Percentiles rank a stretch among this genome's conserved stretches.
phyloP scores from a whole-genome alignment of 30 jellyfish, hydroid and myxozoan genomes.

The Hydractinia symbiolongicarpus region DNA sequence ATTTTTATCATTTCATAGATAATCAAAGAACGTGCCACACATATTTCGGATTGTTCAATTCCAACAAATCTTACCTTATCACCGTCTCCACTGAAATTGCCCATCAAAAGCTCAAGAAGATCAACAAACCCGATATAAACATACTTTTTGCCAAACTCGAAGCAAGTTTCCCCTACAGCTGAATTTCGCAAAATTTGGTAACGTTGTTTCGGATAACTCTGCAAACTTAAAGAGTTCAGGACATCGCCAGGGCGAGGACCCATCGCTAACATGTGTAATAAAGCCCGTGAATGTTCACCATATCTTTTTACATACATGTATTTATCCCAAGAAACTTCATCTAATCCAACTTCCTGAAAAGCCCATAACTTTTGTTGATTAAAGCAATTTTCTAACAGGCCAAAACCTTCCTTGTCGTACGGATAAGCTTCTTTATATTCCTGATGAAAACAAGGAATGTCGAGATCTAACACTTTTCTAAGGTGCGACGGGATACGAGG shows the following conservation, averaged over 20 bases:
- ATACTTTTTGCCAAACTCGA: not conserved
- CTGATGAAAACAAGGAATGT: not conserved
- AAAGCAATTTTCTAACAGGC: not conserved
- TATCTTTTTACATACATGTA: not conserved
- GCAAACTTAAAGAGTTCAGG: not conserved
- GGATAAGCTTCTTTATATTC: conserved; percentile 14
- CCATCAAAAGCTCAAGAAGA: not conserved
- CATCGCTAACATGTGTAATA: not conserved
- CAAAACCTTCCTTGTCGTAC: not conserved
- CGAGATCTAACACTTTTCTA: not conserved
- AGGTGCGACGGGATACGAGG: no score
- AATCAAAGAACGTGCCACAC: not conserved
- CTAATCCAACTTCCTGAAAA: not conserved
- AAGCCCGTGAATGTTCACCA: not conserved
- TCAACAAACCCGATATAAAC: conserved; percentile 19
- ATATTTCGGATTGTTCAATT: not conserved
- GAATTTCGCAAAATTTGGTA: conserved; percentile 2
- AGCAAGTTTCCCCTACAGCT: not conserved
- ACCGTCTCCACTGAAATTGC: not conserved
- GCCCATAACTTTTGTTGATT: not conserved
- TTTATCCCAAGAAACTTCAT: not conserved
- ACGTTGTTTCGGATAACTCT: not conserved
- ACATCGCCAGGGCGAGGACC: conserved; percentile 3
- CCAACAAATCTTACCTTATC: not conserved
- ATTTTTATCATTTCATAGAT: conserved; percentile 10